Evolutionary conservation across 2,113 vertebrate species (phyloP), one percentile per base, ranked within the genome.

Genomic region (Castor canadensis): DNA sequence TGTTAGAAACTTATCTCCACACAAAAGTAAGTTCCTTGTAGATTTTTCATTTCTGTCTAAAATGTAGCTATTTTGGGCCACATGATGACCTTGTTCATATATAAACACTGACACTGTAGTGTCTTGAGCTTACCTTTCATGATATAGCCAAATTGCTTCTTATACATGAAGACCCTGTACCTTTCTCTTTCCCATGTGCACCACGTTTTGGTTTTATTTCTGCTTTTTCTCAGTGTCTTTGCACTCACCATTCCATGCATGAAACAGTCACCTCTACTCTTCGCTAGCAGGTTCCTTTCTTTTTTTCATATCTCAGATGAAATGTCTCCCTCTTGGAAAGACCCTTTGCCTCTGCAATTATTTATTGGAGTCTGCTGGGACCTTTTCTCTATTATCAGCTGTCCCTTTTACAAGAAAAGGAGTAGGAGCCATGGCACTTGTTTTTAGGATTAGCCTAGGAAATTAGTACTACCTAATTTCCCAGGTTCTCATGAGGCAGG

Each of bases 1-100:
- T 67, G 47, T 52, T 83, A 82, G 45, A 56, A 92, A 94, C 43
- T 96, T 64, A 89, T 95, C 75, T 69, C 71, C 17, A 81, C 28
- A 73, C 47, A 30, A 73, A 93, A 93, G 17, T n/a, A 82, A 79
- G n/a, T 83, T 86, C 11, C 13, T 28, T 9, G 30, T 30, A 67
- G 60, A 9, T 76, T 92, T 66, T 45, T 45, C 54, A 54, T 58
- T 89, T 72, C 52, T 89, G n/a, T 67, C 69, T 22, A 81, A 76
- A 60, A 49, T 79, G 7, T 83, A 94, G 28, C 6, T 49, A 72
- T n/a, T 84, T 73, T n/a, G 76, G 10, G 35, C 54, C 35, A 73
- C 10, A 22, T 6, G 26, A 84, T 62, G 28, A 17, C 10, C 60
- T 13, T 62, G 6, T 75, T 60, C 60, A 76, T 58, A 67, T 6